These are phyloP conservation scores for Cerceris rybyensis DNA, from an alignment of 2,888 invertebrate species.

Conservation along the genomic window DNA sequence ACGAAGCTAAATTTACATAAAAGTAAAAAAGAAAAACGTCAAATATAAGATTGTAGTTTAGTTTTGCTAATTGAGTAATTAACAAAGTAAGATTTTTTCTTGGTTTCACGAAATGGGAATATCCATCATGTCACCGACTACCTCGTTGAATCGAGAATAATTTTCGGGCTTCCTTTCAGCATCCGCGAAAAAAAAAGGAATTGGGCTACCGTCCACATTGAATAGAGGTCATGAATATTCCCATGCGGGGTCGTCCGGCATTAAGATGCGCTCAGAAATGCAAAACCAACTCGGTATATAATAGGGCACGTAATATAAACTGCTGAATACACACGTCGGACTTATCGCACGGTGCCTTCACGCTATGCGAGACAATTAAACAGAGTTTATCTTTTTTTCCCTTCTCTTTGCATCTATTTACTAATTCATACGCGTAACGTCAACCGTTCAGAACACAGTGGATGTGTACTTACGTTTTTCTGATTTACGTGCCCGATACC, in stretches of 20 bases:
- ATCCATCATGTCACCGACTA: slow-evolving; percentile 4
- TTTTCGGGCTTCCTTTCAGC: slow-evolving; percentile 5
- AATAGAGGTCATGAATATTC: slow-evolving; percentile 46
- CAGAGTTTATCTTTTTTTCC: neutral
- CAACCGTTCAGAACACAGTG: no score
- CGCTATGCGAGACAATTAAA: neutral
- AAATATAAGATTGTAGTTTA: no score
- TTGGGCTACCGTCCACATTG: neutral
- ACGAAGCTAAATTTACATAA: no score
- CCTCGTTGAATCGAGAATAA: neutral
- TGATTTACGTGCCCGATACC: no score
- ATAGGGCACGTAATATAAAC: neutral
- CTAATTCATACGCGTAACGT: no score
- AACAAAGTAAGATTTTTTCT: no score
- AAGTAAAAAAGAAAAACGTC: no score
- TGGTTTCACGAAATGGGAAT: neutral
- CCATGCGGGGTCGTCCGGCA: slow-evolving; percentile 21
- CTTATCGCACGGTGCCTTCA: neutral
- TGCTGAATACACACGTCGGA: neutral
- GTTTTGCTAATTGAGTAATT: no score
- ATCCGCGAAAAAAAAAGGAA: slow-evolving; percentile 5
- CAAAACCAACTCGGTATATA: slow-evolving; percentile 14
- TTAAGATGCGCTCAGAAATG: slow-evolving; percentile 30
- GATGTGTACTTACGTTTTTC: no score
- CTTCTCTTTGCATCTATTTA: no score